These are phyloP conservation scores for Dissostichus mawsoni DNA, from an alignment of 2,113 vertebrate species.

Conservation along the genomic window DNA sequence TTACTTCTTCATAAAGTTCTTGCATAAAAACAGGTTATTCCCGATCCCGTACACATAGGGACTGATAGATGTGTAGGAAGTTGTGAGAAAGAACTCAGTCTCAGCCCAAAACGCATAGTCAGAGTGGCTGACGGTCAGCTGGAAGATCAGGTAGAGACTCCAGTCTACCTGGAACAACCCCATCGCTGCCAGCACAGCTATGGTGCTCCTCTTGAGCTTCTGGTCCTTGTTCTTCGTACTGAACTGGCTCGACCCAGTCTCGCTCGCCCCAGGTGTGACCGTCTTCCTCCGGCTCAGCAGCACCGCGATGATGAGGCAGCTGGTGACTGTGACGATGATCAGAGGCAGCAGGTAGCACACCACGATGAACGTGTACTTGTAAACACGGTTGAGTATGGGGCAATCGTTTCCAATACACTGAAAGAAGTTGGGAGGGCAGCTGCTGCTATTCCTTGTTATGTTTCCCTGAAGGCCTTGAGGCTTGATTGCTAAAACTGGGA, in stretches of 20 bases:
- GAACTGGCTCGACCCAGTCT: background rate
- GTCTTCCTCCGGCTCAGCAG: constrained; percentile 65
- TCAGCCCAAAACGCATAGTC: constrained; percentile 69
- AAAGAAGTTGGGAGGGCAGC: constrained; percentile 76
- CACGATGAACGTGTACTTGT: constrained; percentile 74
- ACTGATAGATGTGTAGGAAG: constrained; percentile 77
- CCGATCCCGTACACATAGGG: constrained; percentile 83
- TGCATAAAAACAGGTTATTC: constrained; percentile 74
- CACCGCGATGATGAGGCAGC: constrained; percentile 72
- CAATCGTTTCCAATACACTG: constrained; percentile 65
- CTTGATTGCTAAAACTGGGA: constrained; percentile 66
- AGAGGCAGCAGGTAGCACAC: constrained; percentile 78
- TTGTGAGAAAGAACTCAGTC: constrained; percentile 77
- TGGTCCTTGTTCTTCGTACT: constrained; percentile 24
- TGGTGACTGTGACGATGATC: constrained; percentile 71
- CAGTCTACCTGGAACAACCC: constrained; percentile 80
- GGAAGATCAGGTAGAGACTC: constrained; percentile 78
- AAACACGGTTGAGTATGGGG: constrained; percentile 54
- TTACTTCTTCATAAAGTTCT: constrained; percentile 52
- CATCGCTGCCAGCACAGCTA: constrained; percentile 80
- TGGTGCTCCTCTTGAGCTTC: constrained; percentile 62
- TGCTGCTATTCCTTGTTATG: background rate
- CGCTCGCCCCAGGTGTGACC: constrained; percentile 29
- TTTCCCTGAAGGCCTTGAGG: constrained; percentile 27
- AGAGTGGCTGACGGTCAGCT: constrained; percentile 40